Percentiles rank a stretch among this genome's conserved stretches.
Evolutionary conservation across 1,140 invertebrate species (phyloP).

Genomic region (Uloborus diversus): DNA sequence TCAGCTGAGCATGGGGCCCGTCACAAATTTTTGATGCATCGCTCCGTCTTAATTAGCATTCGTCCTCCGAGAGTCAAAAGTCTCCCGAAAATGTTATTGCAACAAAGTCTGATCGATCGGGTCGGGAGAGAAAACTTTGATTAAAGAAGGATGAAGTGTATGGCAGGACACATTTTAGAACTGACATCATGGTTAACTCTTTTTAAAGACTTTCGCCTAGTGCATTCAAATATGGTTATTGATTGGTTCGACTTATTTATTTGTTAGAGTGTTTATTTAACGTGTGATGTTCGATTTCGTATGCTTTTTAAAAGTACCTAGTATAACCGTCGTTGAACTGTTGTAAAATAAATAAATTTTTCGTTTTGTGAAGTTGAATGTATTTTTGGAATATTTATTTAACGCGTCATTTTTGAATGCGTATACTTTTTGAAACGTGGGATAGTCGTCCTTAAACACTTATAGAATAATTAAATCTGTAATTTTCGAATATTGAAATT

Average conservation of each 20-base stretch:
- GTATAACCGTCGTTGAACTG: no score
- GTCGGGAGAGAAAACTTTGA: background rate
- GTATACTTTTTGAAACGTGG: no score
- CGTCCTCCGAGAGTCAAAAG: background rate
- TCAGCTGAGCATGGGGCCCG: background rate
- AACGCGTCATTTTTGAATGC: no score
- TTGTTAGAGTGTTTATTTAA: background rate
- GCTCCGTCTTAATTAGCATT: constrained; percentile 17
- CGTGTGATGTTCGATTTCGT: background rate
- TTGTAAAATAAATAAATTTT: no score
- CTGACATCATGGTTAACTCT: background rate
- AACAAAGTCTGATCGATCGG: background rate
- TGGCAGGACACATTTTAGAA: background rate
- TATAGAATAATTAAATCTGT: no score
- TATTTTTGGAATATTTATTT: no score
- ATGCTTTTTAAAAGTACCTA: no score
- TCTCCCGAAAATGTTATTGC: background rate
- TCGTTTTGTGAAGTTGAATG: no score
- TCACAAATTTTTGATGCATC: constrained; percentile 31
- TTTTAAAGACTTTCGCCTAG: no score
- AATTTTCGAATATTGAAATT: no score
- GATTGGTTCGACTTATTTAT: background rate
- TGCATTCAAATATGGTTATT: no score
- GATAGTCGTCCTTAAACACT: no score
- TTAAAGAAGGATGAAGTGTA: background rate